Percentiles rank a stretch among this genome's conserved stretches.
These are phyloP conservation scores for Brachionus rotundiformis DNA, from an alignment of 1,140 invertebrate species.

Conservation along the genomic window DNA sequence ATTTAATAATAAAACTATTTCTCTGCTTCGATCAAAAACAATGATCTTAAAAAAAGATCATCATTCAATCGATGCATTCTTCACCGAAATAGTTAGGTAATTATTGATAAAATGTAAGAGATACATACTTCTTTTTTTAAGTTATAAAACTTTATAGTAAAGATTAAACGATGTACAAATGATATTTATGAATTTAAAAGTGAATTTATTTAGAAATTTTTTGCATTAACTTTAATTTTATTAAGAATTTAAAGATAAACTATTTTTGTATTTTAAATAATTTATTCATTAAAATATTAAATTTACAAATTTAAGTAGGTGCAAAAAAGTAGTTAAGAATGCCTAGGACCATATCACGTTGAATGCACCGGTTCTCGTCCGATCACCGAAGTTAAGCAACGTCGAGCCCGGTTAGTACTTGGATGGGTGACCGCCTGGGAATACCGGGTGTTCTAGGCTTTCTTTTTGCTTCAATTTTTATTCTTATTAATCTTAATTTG, in stretches of 20 bases:
- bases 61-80: neutral
- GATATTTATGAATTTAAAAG: too few species aligned
- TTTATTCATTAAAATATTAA: too few species aligned
- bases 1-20: neutral
- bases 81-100: neutral
- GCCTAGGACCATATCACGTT: slow-evolving; percentile 51
- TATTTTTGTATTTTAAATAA: too few species aligned
- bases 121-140: slow-evolving; percentile 11
- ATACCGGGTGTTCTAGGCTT: slow-evolving; percentile 51
- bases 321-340: neutral
- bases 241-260: too few species aligned
- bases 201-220: neutral
- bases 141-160: neutral
- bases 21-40: slow-evolving; percentile 1
- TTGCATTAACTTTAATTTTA: neutral
- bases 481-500: neutral
- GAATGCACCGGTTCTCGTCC: slow-evolving; percentile 52
- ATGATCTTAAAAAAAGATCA: neutral
- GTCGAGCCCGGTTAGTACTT: slow-evolving; percentile 52
- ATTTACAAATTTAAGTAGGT: neutral
- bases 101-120: neutral
- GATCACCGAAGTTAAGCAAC: slow-evolving; percentile 52
- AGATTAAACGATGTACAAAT: neutral
- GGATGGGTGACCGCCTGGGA: slow-evolving; percentile 52
- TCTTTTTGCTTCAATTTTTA: neutral